Percentiles rank a stretch among this genome's conserved stretches.
These are phyloP conservation scores for Carcina quercana DNA, from an alignment of 2,888 invertebrate genomes.

Conservation along the genomic window DNA sequence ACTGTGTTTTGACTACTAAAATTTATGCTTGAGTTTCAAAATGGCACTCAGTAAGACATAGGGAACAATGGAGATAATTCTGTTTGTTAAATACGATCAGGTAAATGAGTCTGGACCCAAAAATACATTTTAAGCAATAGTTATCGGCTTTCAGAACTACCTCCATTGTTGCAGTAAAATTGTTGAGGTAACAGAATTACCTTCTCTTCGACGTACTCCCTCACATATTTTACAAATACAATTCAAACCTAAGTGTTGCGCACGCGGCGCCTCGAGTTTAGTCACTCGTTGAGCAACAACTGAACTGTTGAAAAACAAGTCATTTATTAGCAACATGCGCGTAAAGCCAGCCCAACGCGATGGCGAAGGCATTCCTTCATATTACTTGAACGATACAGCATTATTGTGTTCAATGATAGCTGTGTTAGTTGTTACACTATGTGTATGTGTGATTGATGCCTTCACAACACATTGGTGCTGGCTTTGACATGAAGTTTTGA, in stretches of 20 bases:
- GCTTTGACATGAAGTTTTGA: slow-evolving; percentile 55
- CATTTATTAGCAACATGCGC: slow-evolving; percentile 73
- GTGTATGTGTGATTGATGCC: no score
- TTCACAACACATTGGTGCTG: slow-evolving; percentile 56
- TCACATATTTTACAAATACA: slow-evolving; percentile 70
- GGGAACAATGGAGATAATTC: slow-evolving; percentile 48
- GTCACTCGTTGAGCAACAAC: slow-evolving; percentile 73
- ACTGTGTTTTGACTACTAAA: background rate
- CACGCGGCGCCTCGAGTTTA: slow-evolving; percentile 72
- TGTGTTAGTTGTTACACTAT: background rate
- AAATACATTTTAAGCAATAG: no score
- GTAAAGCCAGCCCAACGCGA: slow-evolving; percentile 59
- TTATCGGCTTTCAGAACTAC: slow-evolving; percentile 24
- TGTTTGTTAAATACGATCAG: no score
- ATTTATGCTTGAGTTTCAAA: slow-evolving; percentile 25
- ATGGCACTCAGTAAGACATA: slow-evolving; percentile 33
- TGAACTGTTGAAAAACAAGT: slow-evolving; percentile 75
- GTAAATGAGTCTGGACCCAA: no score
- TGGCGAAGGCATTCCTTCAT: slow-evolving; percentile 44
- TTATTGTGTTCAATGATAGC: background rate
- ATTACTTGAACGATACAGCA: background rate
- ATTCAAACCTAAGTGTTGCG: slow-evolving; percentile 73
- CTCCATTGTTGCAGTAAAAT: slow-evolving; percentile 51
- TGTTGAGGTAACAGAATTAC: slow-evolving; percentile 67
- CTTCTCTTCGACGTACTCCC: slow-evolving; percentile 67